phyloP scores from a whole-genome alignment of 2,113 vertebrate species.

The Cepphus grylle region DNA sequence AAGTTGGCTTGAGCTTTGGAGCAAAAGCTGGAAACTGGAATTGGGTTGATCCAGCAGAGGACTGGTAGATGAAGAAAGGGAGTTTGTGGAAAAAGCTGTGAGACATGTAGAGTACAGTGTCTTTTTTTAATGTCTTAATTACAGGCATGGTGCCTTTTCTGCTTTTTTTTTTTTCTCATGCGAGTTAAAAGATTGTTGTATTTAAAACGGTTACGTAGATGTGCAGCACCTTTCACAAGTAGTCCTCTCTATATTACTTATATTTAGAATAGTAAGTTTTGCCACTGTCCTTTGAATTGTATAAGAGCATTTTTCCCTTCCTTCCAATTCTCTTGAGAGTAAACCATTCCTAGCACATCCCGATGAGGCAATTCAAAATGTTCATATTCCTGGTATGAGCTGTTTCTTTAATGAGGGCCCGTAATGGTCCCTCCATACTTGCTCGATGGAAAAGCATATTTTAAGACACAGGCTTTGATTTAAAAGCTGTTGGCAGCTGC shows the following conservation, averaged over 20 bases:
- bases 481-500: conserved; percentile 2
- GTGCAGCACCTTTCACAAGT: not conserved
- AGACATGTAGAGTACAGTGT: not conserved
- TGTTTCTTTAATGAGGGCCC: not conserved
- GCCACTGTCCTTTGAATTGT: not conserved
- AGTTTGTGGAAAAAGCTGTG: not conserved
- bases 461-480: not conserved
- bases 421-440: not conserved
- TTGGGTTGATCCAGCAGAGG: not conserved
- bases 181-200: not conserved
- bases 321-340: not conserved
- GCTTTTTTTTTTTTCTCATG: not conserved
- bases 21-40: not conserved
- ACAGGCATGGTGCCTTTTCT: not conserved
- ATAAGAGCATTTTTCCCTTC: not conserved
- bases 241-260: not conserved
- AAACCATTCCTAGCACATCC: not conserved
- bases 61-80: not conserved
- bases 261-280: not conserved
- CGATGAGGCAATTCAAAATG: not conserved
- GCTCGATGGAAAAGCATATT: not conserved
- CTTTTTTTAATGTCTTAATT: not conserved
- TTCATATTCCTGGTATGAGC: not conserved
- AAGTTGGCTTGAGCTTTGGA: not conserved
- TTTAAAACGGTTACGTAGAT: not conserved